Conservation (phyloP, 2,888 invertebrate species). For the Andrena marginata region DNA sequence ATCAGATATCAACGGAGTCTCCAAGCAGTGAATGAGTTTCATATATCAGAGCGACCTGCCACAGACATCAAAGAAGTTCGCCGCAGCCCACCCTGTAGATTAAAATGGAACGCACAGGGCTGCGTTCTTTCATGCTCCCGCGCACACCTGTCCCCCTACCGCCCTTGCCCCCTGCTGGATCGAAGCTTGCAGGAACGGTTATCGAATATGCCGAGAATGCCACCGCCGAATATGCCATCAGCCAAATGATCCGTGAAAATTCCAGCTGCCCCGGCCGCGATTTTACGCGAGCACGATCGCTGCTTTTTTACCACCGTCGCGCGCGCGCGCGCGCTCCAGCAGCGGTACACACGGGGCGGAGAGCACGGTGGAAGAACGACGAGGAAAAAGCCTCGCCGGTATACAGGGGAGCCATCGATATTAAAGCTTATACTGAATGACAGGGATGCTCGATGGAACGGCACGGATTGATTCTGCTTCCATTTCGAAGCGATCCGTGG, state of each 20-base stretch:
- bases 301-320: slow-evolving; percentile 40
- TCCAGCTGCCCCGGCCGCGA: slow-evolving; percentile 71
- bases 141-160: slow-evolving; percentile 32
- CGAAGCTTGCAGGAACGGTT: slow-evolving; percentile 65
- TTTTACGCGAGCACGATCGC: slow-evolving; percentile 70
- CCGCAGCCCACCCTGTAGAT: neutral
- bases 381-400: slow-evolving; percentile 48
- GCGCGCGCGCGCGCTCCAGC: neutral
- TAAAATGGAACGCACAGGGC: neutral
- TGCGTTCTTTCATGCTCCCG: slow-evolving; percentile 37
- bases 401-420: slow-evolving; percentile 67
- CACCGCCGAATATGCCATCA: slow-evolving; percentile 78
- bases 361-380: slow-evolving; percentile 39
- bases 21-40: neutral
- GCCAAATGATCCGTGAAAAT: slow-evolving; percentile 82
- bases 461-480: slow-evolving; percentile 70
- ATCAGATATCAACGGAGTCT: too few relatives aligned
- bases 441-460: slow-evolving; percentile 58
- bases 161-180: neutral
- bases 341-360: neutral
- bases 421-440: slow-evolving; percentile 75
- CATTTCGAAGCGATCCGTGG: slow-evolving; percentile 53
- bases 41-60: neutral
- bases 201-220: slow-evolving; percentile 78
- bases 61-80: neutral